Evolutionary conservation across 2,888 invertebrate species (phyloP).

Genomic region (Temnothorax rugatulus): DNA sequence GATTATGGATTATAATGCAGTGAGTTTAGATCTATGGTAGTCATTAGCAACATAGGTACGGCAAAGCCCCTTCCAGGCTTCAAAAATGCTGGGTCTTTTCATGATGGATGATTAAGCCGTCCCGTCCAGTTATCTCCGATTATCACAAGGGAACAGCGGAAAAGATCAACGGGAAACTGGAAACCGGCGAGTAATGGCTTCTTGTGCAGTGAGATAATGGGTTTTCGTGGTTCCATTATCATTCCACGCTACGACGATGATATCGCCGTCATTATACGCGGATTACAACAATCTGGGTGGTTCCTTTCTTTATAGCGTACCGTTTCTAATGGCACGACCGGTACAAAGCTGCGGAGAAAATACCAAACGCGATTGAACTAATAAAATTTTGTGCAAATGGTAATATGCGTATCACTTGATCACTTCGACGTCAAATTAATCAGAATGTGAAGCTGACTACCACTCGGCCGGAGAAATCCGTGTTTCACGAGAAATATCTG

Average conservation of each 20-base stretch:
- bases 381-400: conserved; percentile 6
- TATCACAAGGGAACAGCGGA: conserved; percentile 31
- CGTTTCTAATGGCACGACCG: not conserved
- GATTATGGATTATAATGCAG: not conserved
- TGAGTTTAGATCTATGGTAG: not conserved
- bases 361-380: not conserved
- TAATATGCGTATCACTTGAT: not conserved
- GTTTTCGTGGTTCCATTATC: conserved; percentile 66
- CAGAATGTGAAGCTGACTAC: not conserved
- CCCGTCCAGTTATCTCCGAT: conserved; percentile 39
- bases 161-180: conserved; percentile 48
- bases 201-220: conserved; percentile 60
- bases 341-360: not conserved
- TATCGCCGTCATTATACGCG: conserved; percentile 58
- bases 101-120: conserved; percentile 15
- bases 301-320: conserved; percentile 24
- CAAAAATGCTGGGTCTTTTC: conserved; percentile 5
- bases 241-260: conserved; percentile 24
- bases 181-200: conserved; percentile 64
- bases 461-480: not conserved
- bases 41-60: not conserved
- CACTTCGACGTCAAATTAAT: not conserved
- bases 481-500: not conserved
- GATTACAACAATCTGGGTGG: conserved; percentile 43
- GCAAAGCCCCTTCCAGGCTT: not conserved